A percentile compares a stretch with the other conserved stretches of the same genome.
Conservation (phyloP, 2,797 vertebrate species). For the Champsocephalus esox region DNA sequence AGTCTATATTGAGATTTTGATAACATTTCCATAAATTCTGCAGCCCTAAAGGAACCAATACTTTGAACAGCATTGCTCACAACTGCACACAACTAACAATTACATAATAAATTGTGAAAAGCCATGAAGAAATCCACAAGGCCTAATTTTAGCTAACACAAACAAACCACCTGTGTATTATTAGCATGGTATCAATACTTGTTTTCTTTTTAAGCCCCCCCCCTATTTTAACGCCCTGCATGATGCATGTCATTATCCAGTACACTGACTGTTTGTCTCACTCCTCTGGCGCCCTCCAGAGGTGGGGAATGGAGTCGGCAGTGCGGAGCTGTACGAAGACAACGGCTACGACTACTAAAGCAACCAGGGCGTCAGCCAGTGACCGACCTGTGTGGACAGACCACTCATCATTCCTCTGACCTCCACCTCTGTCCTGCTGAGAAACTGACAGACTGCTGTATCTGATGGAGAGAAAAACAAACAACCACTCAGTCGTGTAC, state of each 20-base stretch:
- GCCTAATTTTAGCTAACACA: too few relatives aligned
- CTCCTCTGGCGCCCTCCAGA: slow-evolving; percentile 83
- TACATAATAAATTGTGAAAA: too few relatives aligned
- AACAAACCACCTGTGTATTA: too few relatives aligned
- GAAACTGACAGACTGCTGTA: slow-evolving; percentile 32
- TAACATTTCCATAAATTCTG: too few relatives aligned
- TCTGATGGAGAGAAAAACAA: slow-evolving; percentile 35
- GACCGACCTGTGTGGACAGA: slow-evolving; percentile 37
- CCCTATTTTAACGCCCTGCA: background rate
- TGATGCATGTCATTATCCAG: background rate
- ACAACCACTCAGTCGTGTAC: slow-evolving; percentile 44
- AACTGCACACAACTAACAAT: too few relatives aligned
- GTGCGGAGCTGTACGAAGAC: slow-evolving; percentile 88
- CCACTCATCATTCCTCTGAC: slow-evolving; percentile 10
- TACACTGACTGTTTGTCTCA: slow-evolving; percentile 3
- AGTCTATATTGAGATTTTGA: too few relatives aligned
- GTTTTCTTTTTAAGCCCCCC: too few relatives aligned
- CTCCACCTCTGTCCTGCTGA: slow-evolving; percentile 43
- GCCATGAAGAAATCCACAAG: too few relatives aligned
- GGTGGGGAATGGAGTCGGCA: slow-evolving; percentile 89
- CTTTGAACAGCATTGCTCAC: too few relatives aligned
- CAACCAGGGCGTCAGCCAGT: slow-evolving; percentile 81
- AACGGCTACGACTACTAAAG: slow-evolving; percentile 88
- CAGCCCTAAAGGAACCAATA: too few relatives aligned
- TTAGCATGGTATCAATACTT: too few relatives aligned